Base-by-base conservation (phyloP, 2,797 vertebrate genomes). In the Takifugu rubripes region DNA sequence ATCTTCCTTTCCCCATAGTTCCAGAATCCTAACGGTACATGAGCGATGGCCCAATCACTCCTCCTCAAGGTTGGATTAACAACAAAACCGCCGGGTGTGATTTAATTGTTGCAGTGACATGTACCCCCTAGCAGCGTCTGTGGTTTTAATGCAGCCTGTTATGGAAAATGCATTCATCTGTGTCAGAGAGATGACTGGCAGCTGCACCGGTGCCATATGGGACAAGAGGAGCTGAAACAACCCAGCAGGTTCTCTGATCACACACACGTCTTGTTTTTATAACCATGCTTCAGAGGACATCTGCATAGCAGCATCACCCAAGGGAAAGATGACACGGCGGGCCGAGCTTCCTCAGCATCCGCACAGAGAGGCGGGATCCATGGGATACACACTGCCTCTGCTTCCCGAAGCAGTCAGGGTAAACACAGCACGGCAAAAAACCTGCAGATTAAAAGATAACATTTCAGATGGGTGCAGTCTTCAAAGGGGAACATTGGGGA, bases 321-420 rank as follows among this genome's bases (percentile, higher is more conserved):
- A 27, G 84, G 86, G 82, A 87, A 70, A 29, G 83, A 85, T 87
- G 86, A 88, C 83, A 71, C 83, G 83, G 82, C 79, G 72, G 79
- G 78, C 70, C 6, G 17, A 49, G 78, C 82, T 83, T 84, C 74
- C 66, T 74, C 59, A 6, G 77, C 75, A 77, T 83, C 74, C 78
- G 74, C 76, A 75, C 81, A 78, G 78, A 68, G 43, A 16, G 43
- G 14, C 67, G 70, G 68, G 51, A 71, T 59, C 47, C 42, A 64
- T 21, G 58, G 36, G 2, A 61, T 31, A 45, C 25, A 42, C 6
- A 31, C 56, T 50, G 16, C 49, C 43, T 61, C 66, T 64, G 42
- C 43, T 49, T 66, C 40, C 52, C 48, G 51, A 10, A 61, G 64
- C 51, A 72, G 60, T 54, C 58, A 6, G 24, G 21, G 46, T 15